phyloP scores from a whole-genome alignment of 2,797 vertebrate species.

The Chiroxiphia lanceolata region DNA sequence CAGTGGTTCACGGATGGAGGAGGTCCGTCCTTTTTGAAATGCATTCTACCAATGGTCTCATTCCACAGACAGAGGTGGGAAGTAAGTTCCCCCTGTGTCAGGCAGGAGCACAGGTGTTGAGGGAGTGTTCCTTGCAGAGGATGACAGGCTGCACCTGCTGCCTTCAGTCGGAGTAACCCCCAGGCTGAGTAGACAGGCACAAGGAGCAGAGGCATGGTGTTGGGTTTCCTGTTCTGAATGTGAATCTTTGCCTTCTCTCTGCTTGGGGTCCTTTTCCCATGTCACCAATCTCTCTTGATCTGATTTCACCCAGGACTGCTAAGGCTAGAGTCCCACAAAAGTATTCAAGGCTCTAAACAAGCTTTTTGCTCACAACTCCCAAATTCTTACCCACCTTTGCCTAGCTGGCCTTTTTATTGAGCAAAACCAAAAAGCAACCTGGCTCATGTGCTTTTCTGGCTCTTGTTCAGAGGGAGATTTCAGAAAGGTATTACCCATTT shows the following conservation, averaged over 20 bases:
- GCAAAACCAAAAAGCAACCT: neutral
- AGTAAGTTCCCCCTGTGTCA: neutral
- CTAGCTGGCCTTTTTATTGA: neutral
- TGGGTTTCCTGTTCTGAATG: neutral
- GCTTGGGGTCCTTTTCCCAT: neutral
- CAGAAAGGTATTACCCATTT: neutral
- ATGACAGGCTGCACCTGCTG: no score
- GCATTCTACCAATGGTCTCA: neutral
- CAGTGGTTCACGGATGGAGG: neutral
- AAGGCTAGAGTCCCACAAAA: neutral
- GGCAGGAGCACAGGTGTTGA: neutral
- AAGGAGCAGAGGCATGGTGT: accelerated
- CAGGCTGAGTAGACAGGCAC: accelerated
- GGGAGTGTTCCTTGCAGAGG: neutral
- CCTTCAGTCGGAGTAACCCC: accelerated
- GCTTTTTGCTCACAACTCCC: neutral
- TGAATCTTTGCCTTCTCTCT: neutral
- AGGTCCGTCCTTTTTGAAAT: neutral
- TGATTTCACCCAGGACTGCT: neutral
- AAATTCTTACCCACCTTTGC: neutral
- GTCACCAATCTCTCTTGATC: neutral
- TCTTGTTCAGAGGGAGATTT: neutral
- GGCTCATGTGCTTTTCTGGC: neutral
- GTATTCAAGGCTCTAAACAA: neutral
- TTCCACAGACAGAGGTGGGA: neutral